These are phyloP conservation scores for Gymnosoma rotundatum DNA, from an alignment of 2,888 invertebrate species.

Conservation along the genomic window DNA sequence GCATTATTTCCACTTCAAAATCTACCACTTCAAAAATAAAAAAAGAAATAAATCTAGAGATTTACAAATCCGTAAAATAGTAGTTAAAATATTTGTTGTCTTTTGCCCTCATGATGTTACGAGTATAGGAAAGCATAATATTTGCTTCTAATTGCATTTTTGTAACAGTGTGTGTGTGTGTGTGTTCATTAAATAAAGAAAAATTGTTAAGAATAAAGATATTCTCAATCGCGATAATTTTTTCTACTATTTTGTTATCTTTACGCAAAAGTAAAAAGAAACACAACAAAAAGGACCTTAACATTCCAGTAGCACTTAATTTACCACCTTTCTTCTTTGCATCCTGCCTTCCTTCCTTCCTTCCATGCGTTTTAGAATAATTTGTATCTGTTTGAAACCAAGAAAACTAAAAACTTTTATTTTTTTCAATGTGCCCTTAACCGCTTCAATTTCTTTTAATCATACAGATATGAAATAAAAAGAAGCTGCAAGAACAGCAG, in stretches of 20 bases:
- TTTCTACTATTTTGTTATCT: conserved; percentile 49
- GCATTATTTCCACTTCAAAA: not conserved
- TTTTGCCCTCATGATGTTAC: not conserved
- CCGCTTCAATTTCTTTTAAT: not conserved
- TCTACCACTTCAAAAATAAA: too few relatives aligned
- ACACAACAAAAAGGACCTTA: conserved; percentile 30
- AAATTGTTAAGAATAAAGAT: conserved; percentile 6
- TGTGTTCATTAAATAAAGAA: not conserved
- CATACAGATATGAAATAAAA: conserved; percentile 10
- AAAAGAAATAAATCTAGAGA: not conserved
- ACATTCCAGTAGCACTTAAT: conserved; percentile 54
- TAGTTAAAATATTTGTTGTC: not conserved
- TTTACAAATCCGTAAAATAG: not conserved
- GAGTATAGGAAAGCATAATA: not conserved
- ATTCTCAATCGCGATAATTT: conserved; percentile 51
- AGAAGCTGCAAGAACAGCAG: conserved; percentile 3
- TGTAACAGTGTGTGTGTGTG: not conserved
- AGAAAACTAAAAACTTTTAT: not conserved
- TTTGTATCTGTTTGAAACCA: conserved; percentile 7
- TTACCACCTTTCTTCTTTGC: conserved; percentile 49
- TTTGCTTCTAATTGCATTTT: conserved; percentile 1
- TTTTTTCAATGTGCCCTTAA: conserved; percentile 38
- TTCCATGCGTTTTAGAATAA: conserved; percentile 42
- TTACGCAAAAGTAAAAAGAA: not conserved
- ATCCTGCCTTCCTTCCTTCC: conserved; percentile 46